phyloP scores from a whole-genome alignment of 2,113 vertebrate genomes.

The Macaca fascicularis region DNA sequence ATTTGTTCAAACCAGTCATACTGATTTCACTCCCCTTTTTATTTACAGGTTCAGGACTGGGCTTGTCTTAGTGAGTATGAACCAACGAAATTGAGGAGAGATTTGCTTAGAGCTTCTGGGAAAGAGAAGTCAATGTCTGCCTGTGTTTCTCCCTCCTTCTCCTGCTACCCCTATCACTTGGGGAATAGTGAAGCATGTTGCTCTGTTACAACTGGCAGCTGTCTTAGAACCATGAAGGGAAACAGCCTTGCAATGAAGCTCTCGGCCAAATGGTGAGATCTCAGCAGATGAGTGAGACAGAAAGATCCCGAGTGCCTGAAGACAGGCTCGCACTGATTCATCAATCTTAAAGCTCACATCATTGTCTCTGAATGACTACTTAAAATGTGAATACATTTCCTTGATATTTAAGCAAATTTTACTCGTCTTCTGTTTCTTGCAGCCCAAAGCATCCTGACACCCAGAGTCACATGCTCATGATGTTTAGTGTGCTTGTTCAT shows the following conservation, averaged over 20 bases:
- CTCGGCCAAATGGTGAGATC: not conserved
- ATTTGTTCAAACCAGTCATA: not conserved
- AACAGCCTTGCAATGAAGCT: not conserved
- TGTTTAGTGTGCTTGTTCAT: not conserved
- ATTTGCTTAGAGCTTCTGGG: not conserved
- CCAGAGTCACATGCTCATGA: not conserved
- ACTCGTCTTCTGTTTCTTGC: not conserved
- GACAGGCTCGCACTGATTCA: not conserved
- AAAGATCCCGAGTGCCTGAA: not conserved
- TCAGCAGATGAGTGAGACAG: not conserved
- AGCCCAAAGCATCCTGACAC: not conserved
- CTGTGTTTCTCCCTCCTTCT: not conserved
- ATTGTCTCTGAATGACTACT: not conserved
- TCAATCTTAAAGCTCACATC: not conserved
- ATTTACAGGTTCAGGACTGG: not conserved
- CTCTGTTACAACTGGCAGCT: not conserved
- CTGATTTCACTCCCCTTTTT: not conserved
- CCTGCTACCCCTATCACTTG: not conserved
- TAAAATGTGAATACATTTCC: not conserved
- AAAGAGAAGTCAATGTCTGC: not conserved
- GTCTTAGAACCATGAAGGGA: not conserved
- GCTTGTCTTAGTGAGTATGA: not conserved
- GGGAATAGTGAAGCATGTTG: not conserved
- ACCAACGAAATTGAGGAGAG: not conserved
- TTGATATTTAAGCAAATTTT: not conserved